Percentiles rank a stretch among this genome's conserved stretches.
Evolutionary conservation across 2,797 vertebrate species (phyloP).

Genomic region (Parambassis ranga): DNA sequence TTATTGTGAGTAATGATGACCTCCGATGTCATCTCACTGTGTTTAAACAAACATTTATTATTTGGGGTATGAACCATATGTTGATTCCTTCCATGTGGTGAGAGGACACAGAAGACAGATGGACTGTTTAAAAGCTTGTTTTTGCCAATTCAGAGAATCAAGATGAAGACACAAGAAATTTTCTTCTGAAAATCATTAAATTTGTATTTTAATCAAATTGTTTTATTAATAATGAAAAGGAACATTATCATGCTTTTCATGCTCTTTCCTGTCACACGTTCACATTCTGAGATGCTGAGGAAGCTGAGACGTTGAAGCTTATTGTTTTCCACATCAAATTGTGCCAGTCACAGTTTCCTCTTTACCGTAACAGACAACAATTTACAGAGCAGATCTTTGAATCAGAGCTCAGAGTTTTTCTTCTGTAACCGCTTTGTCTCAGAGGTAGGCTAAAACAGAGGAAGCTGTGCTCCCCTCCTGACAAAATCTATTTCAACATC

Average conservation of each 20-base stretch:
- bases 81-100: slow-evolving; percentile 7
- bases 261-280: slow-evolving; percentile 16
- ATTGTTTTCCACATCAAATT: slow-evolving; percentile 40
- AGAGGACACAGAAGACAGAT: background rate
- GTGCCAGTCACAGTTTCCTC: slow-evolving; percentile 4
- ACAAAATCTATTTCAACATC: slow-evolving; percentile 67
- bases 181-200: background rate
- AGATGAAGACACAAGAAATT: slow-evolving; percentile 11
- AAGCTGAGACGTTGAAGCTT: background rate
- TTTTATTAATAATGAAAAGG: too few relatives aligned
- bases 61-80: slow-evolving; percentile 8
- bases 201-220: too few relatives aligned
- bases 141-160: slow-evolving; percentile 21
- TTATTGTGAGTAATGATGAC: slow-evolving; percentile 9
- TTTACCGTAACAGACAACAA: slow-evolving; percentile 19
- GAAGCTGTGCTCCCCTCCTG: slow-evolving; percentile 46
- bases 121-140: background rate
- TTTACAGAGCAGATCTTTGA: slow-evolving; percentile 17
- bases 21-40: slow-evolving; percentile 20
- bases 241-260: too few relatives aligned
- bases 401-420: background rate
- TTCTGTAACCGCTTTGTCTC: background rate
- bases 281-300: slow-evolving; percentile 3
- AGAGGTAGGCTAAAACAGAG: background rate
- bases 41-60: slow-evolving; percentile 17